A percentile compares a stretch with the other conserved stretches of the same genome.
Conservation (phyloP, 2,113 vertebrate species). For the Chroicocephalus ridibundus region DNA sequence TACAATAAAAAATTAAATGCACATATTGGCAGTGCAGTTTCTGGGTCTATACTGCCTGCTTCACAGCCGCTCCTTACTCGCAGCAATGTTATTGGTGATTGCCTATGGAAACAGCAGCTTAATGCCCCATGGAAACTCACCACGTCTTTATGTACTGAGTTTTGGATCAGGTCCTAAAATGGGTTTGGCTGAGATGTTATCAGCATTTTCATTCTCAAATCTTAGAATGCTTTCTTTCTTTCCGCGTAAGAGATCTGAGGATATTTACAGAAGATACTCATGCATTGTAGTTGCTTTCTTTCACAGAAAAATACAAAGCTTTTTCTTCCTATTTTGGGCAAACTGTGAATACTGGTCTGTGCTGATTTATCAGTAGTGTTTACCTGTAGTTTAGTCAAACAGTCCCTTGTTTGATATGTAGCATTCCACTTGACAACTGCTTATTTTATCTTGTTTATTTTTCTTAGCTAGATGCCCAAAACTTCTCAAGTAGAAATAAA, state of each 20-base stretch:
- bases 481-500: neutral
- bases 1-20: neutral
- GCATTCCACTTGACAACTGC: neutral
- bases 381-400: neutral
- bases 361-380: neutral
- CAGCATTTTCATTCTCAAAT: neutral
- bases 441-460: neutral
- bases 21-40: neutral
- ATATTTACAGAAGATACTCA: neutral
- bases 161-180: neutral
- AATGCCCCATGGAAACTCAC: neutral
- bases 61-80: neutral
- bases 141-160: fast-evolving
- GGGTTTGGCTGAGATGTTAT: neutral
- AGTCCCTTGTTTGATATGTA: neutral
- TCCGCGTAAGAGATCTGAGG: neutral
- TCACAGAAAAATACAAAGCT: neutral
- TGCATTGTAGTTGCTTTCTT: neutral
- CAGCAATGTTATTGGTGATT: neutral
- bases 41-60: neutral
- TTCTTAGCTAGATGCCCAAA: neutral
- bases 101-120: neutral
- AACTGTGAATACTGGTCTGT: neutral
- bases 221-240: neutral
- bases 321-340: neutral